Evolutionary conservation across 2,888 invertebrate species (phyloP), one percentile per base, ranked within the genome.

Genomic region (Habrosyne pyritoides): DNA sequence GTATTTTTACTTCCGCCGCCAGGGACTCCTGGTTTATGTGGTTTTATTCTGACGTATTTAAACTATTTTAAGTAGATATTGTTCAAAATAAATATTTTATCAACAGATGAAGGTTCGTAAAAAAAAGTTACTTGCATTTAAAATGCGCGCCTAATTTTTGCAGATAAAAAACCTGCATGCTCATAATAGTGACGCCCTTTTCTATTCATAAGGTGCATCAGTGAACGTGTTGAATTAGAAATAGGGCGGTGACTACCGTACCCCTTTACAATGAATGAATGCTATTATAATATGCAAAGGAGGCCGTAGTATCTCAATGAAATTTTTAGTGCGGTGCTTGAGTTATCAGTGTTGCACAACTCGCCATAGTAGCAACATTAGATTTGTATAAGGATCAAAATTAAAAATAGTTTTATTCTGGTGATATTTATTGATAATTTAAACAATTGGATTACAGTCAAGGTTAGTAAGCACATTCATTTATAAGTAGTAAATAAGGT

Each of bases 261-360:
- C 84, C 87, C 84, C 75, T 82, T 71, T 63, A 53, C 63, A 64
- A 64, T 49, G 70, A 79, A 76, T 69, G 67, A 77, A 63, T 73
- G 61, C 21, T 10, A 86, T 86, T 80, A 72, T 75, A 59, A 71
- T 82, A 86, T 84, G 84, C 81, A 87, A 83, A 85, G 73, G 67
- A 64, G 70, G 59, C 75, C 66, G 75, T 77, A 53, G 53, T 66
- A 79, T 72, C 73, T 80, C 63, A 65, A 74, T 64, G 71, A 63
- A 68, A 68, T 73, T 64, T 73, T 75, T 67, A 69, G 63, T 75
- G 10, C 56, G 61, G 64, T 75, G 77, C n/a, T n/a, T n/a, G n/a
- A n/a, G n/a, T n/a, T n/a, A n/a, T 85, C 85, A 91, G 90, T 91
- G 68, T 68, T 70, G 76, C 64, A 68, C 69, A 75, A 70, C 82